Conservation (phyloP, 2,888 invertebrate genomes). For the Nomada ruficornis region DNA sequence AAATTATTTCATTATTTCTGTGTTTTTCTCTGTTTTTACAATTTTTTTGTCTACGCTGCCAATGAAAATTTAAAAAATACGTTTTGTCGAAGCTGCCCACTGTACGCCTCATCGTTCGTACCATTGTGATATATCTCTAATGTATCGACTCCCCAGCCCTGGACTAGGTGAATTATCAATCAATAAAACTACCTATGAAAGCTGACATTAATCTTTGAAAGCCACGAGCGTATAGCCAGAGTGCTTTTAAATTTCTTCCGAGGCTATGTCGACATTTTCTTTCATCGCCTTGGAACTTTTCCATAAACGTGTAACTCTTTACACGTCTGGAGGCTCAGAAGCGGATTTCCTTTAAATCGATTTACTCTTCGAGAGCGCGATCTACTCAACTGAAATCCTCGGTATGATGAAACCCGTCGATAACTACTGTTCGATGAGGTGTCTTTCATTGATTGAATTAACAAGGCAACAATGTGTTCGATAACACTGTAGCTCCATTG, state of each 20-base stretch:
- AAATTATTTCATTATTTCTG: too few relatives aligned
- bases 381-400: constrained; percentile 15
- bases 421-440: constrained; percentile 29
- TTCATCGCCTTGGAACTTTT: constrained; percentile 12
- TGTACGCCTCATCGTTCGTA: not conserved
- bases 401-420: constrained; percentile 29
- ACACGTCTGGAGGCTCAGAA: constrained; percentile 15
- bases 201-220: constrained; percentile 46
- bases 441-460: constrained; percentile 33
- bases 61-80: too few relatives aligned
- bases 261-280: constrained; percentile 26
- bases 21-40: too few relatives aligned
- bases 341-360: constrained; percentile 42
- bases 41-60: too few relatives aligned
- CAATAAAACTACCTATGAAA: constrained; percentile 40
- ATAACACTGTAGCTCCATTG: not conserved
- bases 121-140: not conserved
- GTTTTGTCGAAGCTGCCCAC: too few relatives aligned
- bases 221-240: not conserved
- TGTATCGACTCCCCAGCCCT: not conserved
- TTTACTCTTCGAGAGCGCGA: constrained; percentile 34
- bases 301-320: constrained; percentile 37
- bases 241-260: constrained; percentile 33
- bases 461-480: constrained; percentile 8
- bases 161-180: constrained; percentile 27